Evolutionary conservation across 2,113 vertebrate genomes (phyloP).

Genomic region (Mastomys coucha): DNA sequence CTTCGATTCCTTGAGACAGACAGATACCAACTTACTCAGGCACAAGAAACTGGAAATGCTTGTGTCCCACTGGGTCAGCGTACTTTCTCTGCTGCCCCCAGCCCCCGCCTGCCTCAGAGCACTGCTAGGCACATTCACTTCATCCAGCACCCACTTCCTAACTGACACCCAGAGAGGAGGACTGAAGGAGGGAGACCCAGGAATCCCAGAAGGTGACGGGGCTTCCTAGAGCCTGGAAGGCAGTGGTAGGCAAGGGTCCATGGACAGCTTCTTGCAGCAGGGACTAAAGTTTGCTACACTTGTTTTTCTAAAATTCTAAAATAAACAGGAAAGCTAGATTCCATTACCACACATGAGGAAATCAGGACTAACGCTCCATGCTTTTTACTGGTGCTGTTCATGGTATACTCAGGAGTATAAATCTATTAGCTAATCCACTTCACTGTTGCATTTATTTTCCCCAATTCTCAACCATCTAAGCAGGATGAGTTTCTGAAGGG

Average conservation of each 20-base stretch:
- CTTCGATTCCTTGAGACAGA: neutral
- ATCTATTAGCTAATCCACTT: slow-evolving; percentile 17
- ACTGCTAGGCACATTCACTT: neutral
- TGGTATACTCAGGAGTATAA: neutral
- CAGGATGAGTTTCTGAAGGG: neutral
- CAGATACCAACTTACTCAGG: neutral
- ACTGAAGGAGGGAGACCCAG: neutral
- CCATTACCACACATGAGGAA: neutral
- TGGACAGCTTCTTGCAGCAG: neutral
- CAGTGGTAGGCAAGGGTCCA: neutral
- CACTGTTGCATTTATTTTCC: neutral
- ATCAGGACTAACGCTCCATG: neutral
- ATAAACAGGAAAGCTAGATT: slow-evolving; percentile 49
- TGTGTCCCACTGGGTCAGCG: neutral
- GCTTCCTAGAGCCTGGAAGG: neutral
- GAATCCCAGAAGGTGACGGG: neutral
- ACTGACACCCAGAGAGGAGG: neutral
- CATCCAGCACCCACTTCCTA: neutral
- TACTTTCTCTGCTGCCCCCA: neutral
- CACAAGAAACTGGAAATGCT: neutral
- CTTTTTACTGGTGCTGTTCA: slow-evolving; percentile 14
- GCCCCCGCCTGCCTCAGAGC: neutral
- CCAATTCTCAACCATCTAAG: slow-evolving; percentile 26
- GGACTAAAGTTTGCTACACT: neutral
- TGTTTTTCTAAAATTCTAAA: neutral